Percentiles rank a stretch among this genome's conserved stretches.
Evolutionary conservation across 2,888 invertebrate genomes (phyloP).

Genomic region (Ypsolopha sequella): DNA sequence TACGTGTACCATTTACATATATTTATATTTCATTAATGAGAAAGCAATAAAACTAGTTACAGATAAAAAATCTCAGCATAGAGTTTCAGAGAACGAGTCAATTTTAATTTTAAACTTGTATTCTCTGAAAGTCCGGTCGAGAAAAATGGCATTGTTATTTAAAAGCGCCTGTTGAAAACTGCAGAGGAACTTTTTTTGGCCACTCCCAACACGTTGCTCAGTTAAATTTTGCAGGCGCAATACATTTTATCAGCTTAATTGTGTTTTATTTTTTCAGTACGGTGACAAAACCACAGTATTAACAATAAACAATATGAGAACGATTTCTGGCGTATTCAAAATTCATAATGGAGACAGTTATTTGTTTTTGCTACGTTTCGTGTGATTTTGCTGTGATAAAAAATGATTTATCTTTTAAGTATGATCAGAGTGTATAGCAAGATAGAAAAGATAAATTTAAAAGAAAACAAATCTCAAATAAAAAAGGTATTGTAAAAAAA

Average conservation of each 20-base stretch:
- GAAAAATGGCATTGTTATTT: not conserved
- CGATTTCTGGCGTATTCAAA: conserved; percentile 1
- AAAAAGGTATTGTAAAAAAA: too few species aligned
- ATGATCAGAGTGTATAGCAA: too few species aligned
- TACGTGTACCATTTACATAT: too few species aligned
- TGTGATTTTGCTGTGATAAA: not conserved
- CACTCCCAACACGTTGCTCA: conserved; percentile 2
- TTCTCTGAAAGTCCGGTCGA: not conserved
- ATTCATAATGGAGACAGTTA: not conserved
- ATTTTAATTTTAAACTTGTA: not conserved
- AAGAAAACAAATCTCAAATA: too few species aligned
- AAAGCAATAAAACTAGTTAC: too few species aligned
- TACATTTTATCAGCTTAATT: not conserved
- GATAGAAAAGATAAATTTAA: too few species aligned
- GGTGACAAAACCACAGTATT: not conserved
- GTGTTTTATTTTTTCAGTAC: not conserved
- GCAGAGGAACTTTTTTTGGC: not conserved
- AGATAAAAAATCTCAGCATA: too few species aligned
- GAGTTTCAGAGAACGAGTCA: not conserved
- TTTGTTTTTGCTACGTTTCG: not conserved
- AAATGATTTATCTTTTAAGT: not conserved
- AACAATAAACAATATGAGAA: not conserved
- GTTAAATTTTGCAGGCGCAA: conserved; percentile 7
- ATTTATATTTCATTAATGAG: too few species aligned
- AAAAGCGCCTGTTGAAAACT: not conserved